Base-by-base conservation (phyloP, 2,888 invertebrate species). In the Hypsopygia costalis region DNA sequence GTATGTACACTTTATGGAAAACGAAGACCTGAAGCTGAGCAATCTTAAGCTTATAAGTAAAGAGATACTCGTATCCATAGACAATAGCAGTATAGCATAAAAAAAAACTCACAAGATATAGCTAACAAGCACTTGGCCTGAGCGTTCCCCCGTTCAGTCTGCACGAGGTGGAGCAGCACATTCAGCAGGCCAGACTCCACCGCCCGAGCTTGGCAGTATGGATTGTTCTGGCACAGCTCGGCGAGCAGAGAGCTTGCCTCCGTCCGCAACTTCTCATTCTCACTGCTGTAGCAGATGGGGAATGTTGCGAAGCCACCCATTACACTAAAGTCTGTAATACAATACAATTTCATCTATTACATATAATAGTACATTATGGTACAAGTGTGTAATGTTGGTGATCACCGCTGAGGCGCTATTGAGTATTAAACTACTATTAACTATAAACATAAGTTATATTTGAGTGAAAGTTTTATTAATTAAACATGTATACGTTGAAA, bases 211-310 rank as follows among this genome's bases (percentile, higher is more conserved):
- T 98, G 97, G 57, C 95, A 95, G 66, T 91, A 94, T 0, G 93
- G 92, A 80, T 97, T 97, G 79, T 97, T 97, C 78, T 98, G 97
- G 25, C 94, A 92, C 42, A 96, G 72, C 58, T 94, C 94, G 0
- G 94, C 97, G 1, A 97, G 81, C 8, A 97, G 77, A 20, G 92
- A 90, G 7, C 94, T 93, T 1, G 93, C 91, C 28, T 86, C 78
- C 44, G 91, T 89, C 25, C 94, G 88, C 0, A 97, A 82, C 10
- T 90, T 83, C 0, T 88, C 72, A 52, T 93, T 91, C 3, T 86
- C 76, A 16, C 92, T 92, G 46, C 91, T 89, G 20, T 95, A 80
- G 62, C 94, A 93, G 0, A 92, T 82, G 0, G 91, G 88, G 41
- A 97, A 90, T n/a, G 95, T 88, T 0, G 91, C 80, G 51, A 94